phyloP scores from a whole-genome alignment of 2,797 vertebrate genomes.

The Eupleurogrammus muticus region DNA sequence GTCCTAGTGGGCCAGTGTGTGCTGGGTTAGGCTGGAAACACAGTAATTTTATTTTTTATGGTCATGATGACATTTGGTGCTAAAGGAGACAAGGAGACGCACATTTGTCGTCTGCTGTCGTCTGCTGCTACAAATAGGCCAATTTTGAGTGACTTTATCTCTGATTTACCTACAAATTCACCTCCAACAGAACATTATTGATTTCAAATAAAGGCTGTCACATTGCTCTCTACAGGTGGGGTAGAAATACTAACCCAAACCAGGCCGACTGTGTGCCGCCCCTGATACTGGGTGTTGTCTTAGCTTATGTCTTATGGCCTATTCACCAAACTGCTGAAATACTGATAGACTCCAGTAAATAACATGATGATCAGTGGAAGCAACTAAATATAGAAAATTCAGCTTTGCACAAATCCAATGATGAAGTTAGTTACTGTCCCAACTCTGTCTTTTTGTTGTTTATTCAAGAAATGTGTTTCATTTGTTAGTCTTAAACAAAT shows the following conservation, averaged over 20 bases:
- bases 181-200: not conserved
- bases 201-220: not conserved
- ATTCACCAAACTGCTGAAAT: not conserved
- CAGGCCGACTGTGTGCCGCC: too few relatives aligned
- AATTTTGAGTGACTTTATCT: not conserved
- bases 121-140: not conserved
- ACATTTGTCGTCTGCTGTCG: not conserved
- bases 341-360: not conserved
- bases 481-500: conserved; percentile 6
- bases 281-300: not conserved
- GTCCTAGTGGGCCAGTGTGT: conserved; percentile 5
- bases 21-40: conserved; percentile 8
- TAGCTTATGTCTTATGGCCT: not conserved
- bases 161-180: not conserved
- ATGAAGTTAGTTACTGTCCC: too few relatives aligned
- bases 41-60: conserved; percentile 58
- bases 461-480: not conserved
- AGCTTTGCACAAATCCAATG: conserved; percentile 1
- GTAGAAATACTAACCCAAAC: not conserved
- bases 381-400: not conserved
- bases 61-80: conserved; percentile 6
- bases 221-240: not conserved
- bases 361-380: not conserved
- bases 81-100: not conserved
- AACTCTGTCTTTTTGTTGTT: conserved; percentile 5